phyloP scores from a whole-genome alignment of 2,113 vertebrate species.

The Macrotus californicus region DNA sequence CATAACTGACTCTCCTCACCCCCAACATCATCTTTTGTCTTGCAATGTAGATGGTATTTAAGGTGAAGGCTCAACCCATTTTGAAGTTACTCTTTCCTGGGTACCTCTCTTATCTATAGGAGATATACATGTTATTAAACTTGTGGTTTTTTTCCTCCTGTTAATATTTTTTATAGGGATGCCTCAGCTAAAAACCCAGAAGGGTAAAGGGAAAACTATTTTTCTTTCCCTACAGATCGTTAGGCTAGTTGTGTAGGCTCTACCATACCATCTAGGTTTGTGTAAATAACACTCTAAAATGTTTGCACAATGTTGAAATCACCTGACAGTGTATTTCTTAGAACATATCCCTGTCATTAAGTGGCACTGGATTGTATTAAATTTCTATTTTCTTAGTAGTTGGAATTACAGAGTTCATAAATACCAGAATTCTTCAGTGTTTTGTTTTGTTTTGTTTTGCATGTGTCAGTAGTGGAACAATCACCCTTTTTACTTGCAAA shows the following conservation, averaged over 20 bases:
- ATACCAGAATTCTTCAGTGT: not conserved
- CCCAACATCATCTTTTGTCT: not conserved
- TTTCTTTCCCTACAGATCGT: not conserved
- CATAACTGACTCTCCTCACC: not conserved
- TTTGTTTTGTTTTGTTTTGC: too few relatives aligned
- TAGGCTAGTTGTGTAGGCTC: not conserved
- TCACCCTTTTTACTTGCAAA: constrained; percentile 77
- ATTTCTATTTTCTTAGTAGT: not conserved
- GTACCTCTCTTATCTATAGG: not conserved
- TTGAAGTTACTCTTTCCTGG: not conserved
- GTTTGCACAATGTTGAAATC: not conserved
- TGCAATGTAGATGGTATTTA: not conserved
- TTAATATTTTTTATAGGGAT: not conserved
- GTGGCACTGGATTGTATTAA: not conserved
- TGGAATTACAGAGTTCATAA: not conserved
- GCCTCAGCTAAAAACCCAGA: not conserved
- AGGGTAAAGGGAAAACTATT: not conserved
- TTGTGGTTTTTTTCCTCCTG: not conserved
- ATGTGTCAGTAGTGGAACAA: constrained; percentile 81
- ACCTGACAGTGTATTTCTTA: not conserved
- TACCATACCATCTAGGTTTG: not conserved
- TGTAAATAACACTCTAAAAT: not conserved
- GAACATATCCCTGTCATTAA: not conserved
- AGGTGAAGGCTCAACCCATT: not conserved
- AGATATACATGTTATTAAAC: not conserved